Conservation (phyloP, 1,140 invertebrate species). For the Dreissena rostriformis region DNA sequence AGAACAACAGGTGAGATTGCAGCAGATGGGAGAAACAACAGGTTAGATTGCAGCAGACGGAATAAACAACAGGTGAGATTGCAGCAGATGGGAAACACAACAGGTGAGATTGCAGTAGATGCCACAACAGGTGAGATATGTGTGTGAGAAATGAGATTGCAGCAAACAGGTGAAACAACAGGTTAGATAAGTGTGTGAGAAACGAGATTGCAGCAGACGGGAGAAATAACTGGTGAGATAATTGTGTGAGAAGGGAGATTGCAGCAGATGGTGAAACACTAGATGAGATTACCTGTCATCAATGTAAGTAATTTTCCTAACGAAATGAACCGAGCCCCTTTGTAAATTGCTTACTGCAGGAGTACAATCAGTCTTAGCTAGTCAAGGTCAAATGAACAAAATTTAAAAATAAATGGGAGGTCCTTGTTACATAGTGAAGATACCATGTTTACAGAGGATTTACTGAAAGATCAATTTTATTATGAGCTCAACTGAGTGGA, state of each 20-base stretch:
- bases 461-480: too few species aligned
- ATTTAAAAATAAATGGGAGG: too few species aligned
- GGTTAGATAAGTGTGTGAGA: too few species aligned
- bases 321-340: too few species aligned
- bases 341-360: too few species aligned
- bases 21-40: slow-evolving; percentile 62
- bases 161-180: slow-evolving; percentile 61
- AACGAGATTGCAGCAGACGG: slow-evolving; percentile 56
- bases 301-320: too few species aligned
- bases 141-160: slow-evolving; percentile 53
- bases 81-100: slow-evolving; percentile 59
- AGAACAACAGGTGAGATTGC: slow-evolving; percentile 62
- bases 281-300: slow-evolving; percentile 28
- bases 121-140: slow-evolving; percentile 23
- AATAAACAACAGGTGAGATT: slow-evolving; percentile 61
- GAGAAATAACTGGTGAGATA: slow-evolving; percentile 61
- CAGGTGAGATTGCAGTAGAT: slow-evolving; percentile 42
- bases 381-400: too few species aligned
- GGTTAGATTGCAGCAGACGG: slow-evolving; percentile 56
- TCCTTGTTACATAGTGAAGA: too few species aligned
- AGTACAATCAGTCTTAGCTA: too few species aligned
- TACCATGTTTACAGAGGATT: too few species aligned
- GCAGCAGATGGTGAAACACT: slow-evolving; percentile 60
- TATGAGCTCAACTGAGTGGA: too few species aligned
- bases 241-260: slow-evolving; percentile 38